A percentile compares a stretch with the other conserved stretches of the same genome.
phyloP scores from a whole-genome alignment of 2,113 vertebrate genomes.

The Dunckerocampus dactyliophorus region DNA sequence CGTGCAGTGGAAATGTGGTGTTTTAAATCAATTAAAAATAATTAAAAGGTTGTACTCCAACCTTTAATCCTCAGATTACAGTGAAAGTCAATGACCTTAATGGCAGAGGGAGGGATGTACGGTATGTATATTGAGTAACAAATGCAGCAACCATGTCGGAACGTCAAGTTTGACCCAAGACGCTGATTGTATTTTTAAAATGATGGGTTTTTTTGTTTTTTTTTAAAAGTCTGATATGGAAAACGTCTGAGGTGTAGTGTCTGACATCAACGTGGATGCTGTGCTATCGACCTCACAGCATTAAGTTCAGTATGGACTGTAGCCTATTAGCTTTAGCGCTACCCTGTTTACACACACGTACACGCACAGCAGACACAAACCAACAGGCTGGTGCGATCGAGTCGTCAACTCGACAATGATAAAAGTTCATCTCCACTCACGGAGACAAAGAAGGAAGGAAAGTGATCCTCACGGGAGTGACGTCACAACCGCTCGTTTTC shows the following conservation, averaged over 20 bases:
- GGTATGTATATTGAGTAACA: too few species aligned
- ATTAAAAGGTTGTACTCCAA: too few species aligned
- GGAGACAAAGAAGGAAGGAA: not conserved
- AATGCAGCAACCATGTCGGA: too few species aligned
- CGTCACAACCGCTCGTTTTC: not conserved
- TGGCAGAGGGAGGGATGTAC: too few species aligned
- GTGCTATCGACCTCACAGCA: constrained; percentile 20
- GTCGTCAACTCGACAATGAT: not conserved
- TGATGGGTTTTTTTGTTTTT: too few species aligned
- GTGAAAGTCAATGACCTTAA: too few species aligned
- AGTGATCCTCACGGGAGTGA: not conserved
- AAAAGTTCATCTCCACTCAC: not conserved
- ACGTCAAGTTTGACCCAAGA: not conserved
- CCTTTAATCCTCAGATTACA: too few species aligned
- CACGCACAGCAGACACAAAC: constrained; percentile 15
- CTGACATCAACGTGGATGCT: not conserved
- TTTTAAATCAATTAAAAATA: too few species aligned
- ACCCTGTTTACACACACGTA: constrained; percentile 35
- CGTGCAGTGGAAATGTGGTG: too few species aligned
- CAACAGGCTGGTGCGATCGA: constrained; percentile 7
- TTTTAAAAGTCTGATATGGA: not conserved
- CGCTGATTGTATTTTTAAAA: too few species aligned
- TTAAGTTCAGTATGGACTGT: constrained; percentile 1
- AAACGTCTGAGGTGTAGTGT: not conserved
- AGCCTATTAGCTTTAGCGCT: constrained; percentile 16